These are phyloP conservation scores for Rapana venosa DNA, from an alignment of 2,888 invertebrate genomes.

Conservation along the genomic window DNA sequence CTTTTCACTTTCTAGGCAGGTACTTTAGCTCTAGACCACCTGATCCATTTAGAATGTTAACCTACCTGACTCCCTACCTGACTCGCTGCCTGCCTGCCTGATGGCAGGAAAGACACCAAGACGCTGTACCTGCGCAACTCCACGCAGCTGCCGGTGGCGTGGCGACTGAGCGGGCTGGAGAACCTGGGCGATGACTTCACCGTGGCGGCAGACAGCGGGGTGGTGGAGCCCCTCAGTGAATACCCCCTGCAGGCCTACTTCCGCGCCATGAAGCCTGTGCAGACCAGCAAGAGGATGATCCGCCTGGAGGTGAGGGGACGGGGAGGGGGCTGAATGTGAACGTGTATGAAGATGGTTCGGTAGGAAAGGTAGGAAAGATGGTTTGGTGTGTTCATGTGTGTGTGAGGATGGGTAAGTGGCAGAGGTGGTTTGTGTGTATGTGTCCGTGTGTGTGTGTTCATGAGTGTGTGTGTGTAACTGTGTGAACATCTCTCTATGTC, in stretches of 20 bases:
- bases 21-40: no score
- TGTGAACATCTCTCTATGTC: neutral
- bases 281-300: slow-evolving; percentile 75
- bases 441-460: neutral
- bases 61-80: no score
- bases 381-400: neutral
- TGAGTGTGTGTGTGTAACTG: neutral
- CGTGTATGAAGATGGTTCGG: neutral
- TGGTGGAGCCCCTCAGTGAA: slow-evolving; percentile 77
- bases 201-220: slow-evolving; percentile 75
- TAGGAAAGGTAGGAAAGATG: neutral
- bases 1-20: no score
- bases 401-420: no score
- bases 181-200: slow-evolving; percentile 79
- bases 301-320: slow-evolving; percentile 71
- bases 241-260: slow-evolving; percentile 78
- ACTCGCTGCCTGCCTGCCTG: neutral
- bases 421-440: neutral
- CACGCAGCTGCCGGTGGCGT: slow-evolving; percentile 77
- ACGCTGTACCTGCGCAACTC: slow-evolving; percentile 77
- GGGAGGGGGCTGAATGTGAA: neutral
- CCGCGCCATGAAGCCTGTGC: slow-evolving; percentile 77
- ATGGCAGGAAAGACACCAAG: slow-evolving; percentile 77
- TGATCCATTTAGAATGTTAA: no score
- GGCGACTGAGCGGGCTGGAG: slow-evolving; percentile 78